Evolutionary conservation across 2,797 vertebrate species (phyloP).

Genomic region (Acridotheres tristis): DNA sequence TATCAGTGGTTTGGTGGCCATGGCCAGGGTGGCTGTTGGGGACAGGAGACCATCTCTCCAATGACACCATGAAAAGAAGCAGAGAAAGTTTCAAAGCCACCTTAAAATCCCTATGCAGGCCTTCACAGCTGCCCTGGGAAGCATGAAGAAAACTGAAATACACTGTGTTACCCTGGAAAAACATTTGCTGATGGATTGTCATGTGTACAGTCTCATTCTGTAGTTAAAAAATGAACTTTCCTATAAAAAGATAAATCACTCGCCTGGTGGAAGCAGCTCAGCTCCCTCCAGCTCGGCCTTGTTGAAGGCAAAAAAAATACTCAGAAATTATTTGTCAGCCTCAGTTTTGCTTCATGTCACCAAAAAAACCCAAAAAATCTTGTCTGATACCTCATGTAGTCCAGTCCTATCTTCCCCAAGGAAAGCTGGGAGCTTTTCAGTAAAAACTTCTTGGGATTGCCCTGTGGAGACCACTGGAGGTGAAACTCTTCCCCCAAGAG

Average conservation of each 20-base stretch:
- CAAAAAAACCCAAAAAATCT: not conserved
- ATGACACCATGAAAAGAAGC: not conserved
- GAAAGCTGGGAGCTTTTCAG: not conserved
- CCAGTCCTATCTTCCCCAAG: not conserved
- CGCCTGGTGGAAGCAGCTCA: not conserved
- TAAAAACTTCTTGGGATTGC: not conserved
- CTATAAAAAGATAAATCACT: not conserved
- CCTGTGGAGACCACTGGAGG: not conserved
- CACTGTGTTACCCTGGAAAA: not conserved
- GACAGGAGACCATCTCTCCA: not conserved
- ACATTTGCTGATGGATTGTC: slow-evolving; percentile 22
- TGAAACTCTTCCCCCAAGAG: not conserved
- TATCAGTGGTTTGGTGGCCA: not conserved
- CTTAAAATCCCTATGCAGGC: not conserved
- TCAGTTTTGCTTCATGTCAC: not conserved
- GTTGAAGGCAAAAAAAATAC: not conserved
- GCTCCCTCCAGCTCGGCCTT: not conserved
- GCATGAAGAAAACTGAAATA: not conserved
- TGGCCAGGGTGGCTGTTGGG: rapidly evolving
- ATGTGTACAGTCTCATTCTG: not conserved
- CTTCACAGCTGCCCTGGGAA: not conserved
- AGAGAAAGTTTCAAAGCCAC: not conserved
- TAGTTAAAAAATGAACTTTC: slow-evolving; percentile 19
- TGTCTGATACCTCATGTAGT: rapidly evolving
- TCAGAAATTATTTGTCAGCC: not conserved